Percentiles rank a stretch among this genome's conserved stretches.
These are phyloP conservation scores for Galagoides demidoff DNA, from an alignment of 2,797 vertebrate genomes.

Conservation along the genomic window DNA sequence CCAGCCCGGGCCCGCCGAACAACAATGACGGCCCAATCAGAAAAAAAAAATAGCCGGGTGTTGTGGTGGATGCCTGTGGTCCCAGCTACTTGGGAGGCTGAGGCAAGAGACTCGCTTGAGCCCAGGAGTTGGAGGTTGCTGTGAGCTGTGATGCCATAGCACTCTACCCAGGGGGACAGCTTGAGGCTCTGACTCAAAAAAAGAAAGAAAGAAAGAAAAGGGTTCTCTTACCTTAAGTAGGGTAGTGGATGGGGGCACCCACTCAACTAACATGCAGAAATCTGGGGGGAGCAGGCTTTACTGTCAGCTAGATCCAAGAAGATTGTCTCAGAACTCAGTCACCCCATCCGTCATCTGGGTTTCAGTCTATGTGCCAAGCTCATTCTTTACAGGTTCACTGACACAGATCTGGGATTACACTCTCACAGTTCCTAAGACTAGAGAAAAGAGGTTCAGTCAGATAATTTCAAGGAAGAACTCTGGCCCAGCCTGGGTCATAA, in stretches of 20 bases:
- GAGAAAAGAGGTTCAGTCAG: background rate
- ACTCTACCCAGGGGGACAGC: too few species aligned
- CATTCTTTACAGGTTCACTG: background rate
- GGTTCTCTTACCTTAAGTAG: background rate
- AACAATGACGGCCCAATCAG: too few species aligned
- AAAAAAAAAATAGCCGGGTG: too few species aligned
- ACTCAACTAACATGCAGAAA: background rate
- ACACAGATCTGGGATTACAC: background rate
- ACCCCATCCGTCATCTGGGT: background rate
- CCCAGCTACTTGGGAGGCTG: too few species aligned
- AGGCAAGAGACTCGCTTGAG: too few species aligned
- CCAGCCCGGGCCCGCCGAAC: too few species aligned
- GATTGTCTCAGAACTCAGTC: background rate
- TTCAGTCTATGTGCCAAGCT: background rate
- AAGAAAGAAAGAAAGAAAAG: background rate
- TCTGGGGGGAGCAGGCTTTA: background rate
- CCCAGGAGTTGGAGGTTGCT: too few species aligned
- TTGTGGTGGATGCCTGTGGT: too few species aligned
- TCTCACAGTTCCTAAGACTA: background rate
- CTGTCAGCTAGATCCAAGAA: background rate
- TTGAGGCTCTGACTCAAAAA: too few species aligned
- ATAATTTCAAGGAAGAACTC: background rate
- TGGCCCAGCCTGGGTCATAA: background rate
- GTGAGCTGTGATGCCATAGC: too few species aligned
- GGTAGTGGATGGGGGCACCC: background rate